Conservation (phyloP, 2,113 vertebrate genomes). For the Spermophilus dauricus region DNA sequence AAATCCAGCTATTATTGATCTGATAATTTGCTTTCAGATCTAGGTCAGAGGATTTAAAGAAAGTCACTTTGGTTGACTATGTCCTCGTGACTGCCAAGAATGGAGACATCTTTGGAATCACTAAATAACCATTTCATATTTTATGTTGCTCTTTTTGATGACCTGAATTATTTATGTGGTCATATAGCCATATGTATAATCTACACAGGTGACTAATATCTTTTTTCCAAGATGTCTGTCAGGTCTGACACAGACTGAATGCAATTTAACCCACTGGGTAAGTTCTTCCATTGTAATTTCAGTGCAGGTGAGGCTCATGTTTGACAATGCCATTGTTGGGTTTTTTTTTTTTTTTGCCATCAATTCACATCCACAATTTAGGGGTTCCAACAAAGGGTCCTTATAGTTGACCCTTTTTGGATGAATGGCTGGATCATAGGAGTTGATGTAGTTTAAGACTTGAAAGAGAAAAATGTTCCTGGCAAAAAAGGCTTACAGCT, state of each 20-base stretch:
- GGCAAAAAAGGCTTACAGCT: slow-evolving; percentile 80
- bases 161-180: not conserved
- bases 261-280: not conserved
- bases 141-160: not conserved
- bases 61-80: not conserved
- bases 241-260: not conserved
- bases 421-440: slow-evolving; percentile 56
- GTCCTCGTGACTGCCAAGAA: not conserved
- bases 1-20: not conserved
- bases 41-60: slow-evolving; percentile 8
- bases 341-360: not conserved
- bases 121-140: not conserved
- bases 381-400: slow-evolving; percentile 20
- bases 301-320: not conserved
- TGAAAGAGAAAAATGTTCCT: slow-evolving; percentile 75
- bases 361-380: not conserved
- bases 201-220: not conserved
- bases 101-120: not conserved
- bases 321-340: not conserved
- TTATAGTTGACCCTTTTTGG: slow-evolving; percentile 40
- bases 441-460: slow-evolving; percentile 77
- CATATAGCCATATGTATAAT: not conserved
- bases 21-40: slow-evolving; percentile 18
- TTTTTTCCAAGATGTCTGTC: not conserved
- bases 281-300: not conserved